These are phyloP conservation scores for Dasypogon diadema DNA, from an alignment of 2,888 invertebrate species.

Conservation along the genomic window DNA sequence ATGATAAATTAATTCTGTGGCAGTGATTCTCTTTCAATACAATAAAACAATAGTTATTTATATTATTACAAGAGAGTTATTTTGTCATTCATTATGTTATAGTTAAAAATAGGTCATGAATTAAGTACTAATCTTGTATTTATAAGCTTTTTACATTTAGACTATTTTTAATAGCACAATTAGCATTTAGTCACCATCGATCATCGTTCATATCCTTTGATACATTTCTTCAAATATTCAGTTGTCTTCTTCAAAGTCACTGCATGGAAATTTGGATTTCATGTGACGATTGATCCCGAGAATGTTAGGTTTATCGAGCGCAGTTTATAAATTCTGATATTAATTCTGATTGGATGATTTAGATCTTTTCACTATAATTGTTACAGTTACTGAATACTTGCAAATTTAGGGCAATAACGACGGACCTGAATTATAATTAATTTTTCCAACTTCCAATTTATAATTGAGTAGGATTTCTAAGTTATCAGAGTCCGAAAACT, in stretches of 20 bases:
- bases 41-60: slow-evolving; percentile 32
- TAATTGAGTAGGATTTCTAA: no score
- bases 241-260: background rate
- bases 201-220: background rate
- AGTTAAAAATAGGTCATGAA: slow-evolving; percentile 19
- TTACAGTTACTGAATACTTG: no score
- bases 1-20: slow-evolving; percentile 39
- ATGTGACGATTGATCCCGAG: background rate
- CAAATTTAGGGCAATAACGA: no score
- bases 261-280: slow-evolving; percentile 23
- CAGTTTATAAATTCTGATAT: no score
- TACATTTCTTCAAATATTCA: slow-evolving; percentile 4
- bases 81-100: slow-evolving; percentile 9
- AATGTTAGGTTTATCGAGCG: no score
- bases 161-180: slow-evolving; percentile 2
- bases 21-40: slow-evolving; percentile 42
- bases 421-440: no score
- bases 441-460: no score
- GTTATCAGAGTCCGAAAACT: no score
- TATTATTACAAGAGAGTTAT: slow-evolving; percentile 20
- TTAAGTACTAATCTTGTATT: slow-evolving; percentile 20
- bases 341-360: no score
- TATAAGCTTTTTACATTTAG: slow-evolving; percentile 31
- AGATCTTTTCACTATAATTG: no score
- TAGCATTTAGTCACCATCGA: background rate